Base-by-base conservation (phyloP, 2,888 invertebrate species). In the Creontiades dilutus region DNA sequence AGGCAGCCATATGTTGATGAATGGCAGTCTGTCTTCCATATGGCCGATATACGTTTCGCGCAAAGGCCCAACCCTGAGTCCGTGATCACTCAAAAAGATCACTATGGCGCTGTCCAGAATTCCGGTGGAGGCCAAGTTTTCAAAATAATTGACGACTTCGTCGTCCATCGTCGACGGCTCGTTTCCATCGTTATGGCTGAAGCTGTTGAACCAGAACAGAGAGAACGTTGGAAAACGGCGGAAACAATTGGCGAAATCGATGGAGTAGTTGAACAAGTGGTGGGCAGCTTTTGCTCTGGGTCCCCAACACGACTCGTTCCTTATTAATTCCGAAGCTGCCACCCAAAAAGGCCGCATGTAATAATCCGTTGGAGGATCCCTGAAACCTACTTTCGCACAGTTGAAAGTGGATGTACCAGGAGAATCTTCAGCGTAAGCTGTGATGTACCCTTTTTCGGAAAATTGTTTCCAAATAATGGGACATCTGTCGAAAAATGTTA, bases 341-440 rank as follows among this genome's bases (percentile, higher is more conserved):
- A 96, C 92, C 90, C 96, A 95, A 92, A 96, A 95, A 0, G 97
- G 96, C 86, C 97, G 94, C 91, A 96, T 94, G 92, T 97, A 98
- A 92, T 97, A 97, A 92, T 98, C 97, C 0, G 96, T 96, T 0
- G 98, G 98, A 0, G 95, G 95, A 12, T 94, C 93, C 7, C 94
- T 94, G 92, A 98, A 98, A 0, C 82, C 82, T 0, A 16, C 94
- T 92, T 96, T 96, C 16, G 94, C 92, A 92, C 95, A 96, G 92
- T 96, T 96, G 92, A 97, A 97, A 0, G 97, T 97, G 86, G 96
- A 96, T 7, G 97, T 96, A 0, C 93, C 92, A 0, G 96, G 94
- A 91, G 95, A 95, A 93, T 98, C 97, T 94, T 98, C 97, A 0
- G 95, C 96, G 92, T 96, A 97, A 9, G 96, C 96, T 0, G 97